Evolutionary conservation across 2,888 invertebrate genomes (phyloP).

Genomic region (Lasiommata megera): DNA sequence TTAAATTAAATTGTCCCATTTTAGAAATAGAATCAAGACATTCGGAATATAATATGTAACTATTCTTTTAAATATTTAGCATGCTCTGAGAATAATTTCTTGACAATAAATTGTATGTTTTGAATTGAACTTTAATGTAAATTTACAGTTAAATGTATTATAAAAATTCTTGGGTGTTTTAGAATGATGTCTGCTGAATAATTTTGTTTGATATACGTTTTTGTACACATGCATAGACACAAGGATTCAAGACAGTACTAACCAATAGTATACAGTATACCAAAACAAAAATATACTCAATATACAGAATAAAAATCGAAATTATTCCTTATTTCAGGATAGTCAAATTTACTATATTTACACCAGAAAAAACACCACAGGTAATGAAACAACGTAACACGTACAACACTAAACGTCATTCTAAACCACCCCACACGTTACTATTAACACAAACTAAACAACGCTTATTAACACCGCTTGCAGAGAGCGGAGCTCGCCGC

Average conservation of each 20-base stretch:
- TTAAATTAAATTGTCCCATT: neutral
- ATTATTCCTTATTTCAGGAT: conserved; percentile 31
- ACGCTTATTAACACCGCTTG: conserved; percentile 36
- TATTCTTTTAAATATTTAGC: conserved; percentile 13
- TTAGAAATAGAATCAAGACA: neutral
- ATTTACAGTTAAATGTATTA: neutral
- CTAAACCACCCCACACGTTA: conserved; percentile 23
- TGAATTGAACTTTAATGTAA: conserved; percentile 4
- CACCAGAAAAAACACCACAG: conserved; percentile 25
- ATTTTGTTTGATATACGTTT: neutral
- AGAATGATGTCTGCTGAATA: conserved; percentile 11
- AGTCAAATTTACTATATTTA: conserved; percentile 32
- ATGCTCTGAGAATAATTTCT: conserved; percentile 16
- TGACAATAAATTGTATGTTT: conserved; percentile 9
- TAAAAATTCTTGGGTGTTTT: conserved; percentile 13
- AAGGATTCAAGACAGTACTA: too few species aligned
- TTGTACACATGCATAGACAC: neutral
- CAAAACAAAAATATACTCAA: too few species aligned
- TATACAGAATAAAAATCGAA: neutral
- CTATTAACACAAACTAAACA: conserved; percentile 27
- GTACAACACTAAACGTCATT: conserved; percentile 22
- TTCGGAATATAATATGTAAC: neutral
- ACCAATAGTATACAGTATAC: too few species aligned
- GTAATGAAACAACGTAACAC: conserved; percentile 20
- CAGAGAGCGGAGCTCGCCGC: conserved; percentile 73